phyloP scores from a whole-genome alignment of 2,113 vertebrate genomes.

The Leucopsar rothschildi region DNA sequence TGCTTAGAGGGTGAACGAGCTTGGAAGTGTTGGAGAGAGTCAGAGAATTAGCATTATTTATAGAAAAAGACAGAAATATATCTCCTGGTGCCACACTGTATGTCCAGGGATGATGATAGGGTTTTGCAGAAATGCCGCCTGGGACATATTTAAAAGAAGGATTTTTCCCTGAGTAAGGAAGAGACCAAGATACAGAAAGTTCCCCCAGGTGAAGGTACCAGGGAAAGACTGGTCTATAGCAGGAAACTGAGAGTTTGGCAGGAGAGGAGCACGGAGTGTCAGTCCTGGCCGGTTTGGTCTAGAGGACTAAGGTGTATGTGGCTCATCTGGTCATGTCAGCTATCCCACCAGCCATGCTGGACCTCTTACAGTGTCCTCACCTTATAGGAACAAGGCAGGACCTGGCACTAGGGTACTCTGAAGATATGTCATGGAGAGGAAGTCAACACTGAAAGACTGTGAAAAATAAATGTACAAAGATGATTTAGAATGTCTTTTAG shows the following conservation, averaged over 20 bases:
- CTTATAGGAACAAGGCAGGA: background rate
- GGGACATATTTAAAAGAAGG: background rate
- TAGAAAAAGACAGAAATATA: background rate
- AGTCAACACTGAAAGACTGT: background rate
- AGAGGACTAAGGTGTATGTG: background rate
- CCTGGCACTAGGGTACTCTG: too few species aligned
- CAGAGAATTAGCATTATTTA: background rate
- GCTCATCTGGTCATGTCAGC: background rate
- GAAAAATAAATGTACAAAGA: background rate
- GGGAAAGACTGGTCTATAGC: background rate
- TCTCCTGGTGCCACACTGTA: background rate
- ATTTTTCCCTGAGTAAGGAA: background rate
- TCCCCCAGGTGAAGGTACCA: background rate
- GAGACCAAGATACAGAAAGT: background rate
- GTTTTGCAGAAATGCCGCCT: background rate
- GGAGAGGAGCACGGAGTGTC: background rate
- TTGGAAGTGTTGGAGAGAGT: background rate
- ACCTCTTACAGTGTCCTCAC: too few species aligned
- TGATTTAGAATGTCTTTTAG: background rate
- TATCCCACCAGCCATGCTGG: background rate
- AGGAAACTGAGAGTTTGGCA: background rate
- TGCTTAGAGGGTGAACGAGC: background rate
- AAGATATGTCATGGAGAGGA: background rate
- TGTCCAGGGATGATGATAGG: background rate
- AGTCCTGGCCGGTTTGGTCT: background rate